phyloP scores from a whole-genome alignment of 2,113 vertebrate genomes.

The Bufo bufo region DNA sequence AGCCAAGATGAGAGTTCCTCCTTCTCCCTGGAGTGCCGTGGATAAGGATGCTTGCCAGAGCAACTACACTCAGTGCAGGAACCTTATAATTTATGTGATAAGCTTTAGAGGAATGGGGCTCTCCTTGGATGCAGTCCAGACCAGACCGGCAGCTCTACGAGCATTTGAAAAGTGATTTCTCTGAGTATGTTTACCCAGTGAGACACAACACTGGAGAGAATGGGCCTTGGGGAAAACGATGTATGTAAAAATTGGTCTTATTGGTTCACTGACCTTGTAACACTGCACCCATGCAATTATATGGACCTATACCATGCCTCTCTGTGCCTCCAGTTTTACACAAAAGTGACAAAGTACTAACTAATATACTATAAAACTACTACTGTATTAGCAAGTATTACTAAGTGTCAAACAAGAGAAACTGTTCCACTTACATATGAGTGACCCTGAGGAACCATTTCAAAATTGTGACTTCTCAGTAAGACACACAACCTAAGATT shows the following conservation, averaged over 20 bases:
- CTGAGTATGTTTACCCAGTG: not conserved
- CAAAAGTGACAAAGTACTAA: too few relatives aligned
- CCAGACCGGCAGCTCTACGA: not conserved
- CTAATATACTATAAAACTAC: too few relatives aligned
- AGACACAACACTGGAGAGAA: not conserved
- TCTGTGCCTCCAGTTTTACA: too few relatives aligned
- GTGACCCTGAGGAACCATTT: too few relatives aligned
- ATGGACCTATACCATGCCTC: too few relatives aligned
- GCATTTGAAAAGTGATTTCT: slow-evolving; percentile 38
- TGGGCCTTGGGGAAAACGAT: not conserved
- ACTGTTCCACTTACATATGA: too few relatives aligned
- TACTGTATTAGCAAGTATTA: too few relatives aligned
- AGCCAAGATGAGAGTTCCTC: slow-evolving; percentile 14
- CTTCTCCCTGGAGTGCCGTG: slow-evolving; percentile 22
- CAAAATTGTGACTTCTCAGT: too few relatives aligned
- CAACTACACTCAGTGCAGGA: not conserved
- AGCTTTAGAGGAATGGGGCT: not conserved
- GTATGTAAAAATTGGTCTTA: not conserved
- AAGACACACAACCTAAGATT: too few relatives aligned
- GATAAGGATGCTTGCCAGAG: slow-evolving; percentile 40
- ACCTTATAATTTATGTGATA: slow-evolving; percentile 38
- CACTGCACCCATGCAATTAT: too few relatives aligned
- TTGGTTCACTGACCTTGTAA: not conserved
- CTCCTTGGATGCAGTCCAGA: slow-evolving; percentile 18
- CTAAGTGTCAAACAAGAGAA: too few relatives aligned